Evolutionary conservation across 2,888 invertebrate species (phyloP), one percentile per base, ranked within the genome.

Genomic region (Trypoxylon attenuatum): DNA sequence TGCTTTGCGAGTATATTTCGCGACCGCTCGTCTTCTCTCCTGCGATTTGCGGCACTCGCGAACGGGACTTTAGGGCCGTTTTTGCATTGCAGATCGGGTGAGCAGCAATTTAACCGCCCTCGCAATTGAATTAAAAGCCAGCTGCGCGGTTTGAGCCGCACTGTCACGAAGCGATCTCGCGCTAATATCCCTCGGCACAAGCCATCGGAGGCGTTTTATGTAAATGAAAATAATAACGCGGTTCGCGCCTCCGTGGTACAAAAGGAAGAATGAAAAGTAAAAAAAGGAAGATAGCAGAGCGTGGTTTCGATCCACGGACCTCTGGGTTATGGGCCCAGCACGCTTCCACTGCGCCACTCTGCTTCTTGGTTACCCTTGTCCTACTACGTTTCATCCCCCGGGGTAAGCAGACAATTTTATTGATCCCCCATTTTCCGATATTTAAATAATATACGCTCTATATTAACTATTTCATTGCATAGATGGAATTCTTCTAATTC

Each of bases 241-340:
- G 10, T 3, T 4, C 1, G 0, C 3, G 23, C n/a, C 8, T 18
- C 16, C 6, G 1, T 18, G 8, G 2, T 1, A 5, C 4, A 10
- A 57, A 38, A 61, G 39, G 47, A 57, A 54, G 23, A 33, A 10
- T 3, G 3, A 46, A 39, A 22, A 18, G n/a, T 50, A 0, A 29
- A 53, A 33, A 33, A 22, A 51, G 27, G 25, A 3, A 3, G 27
- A 22, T 92, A 92, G 92, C 92, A 92, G 92, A 92, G 92, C 93
- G 92, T 93, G 92, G 93, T 93, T 93, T 94, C 93, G 92, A 93
- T 93, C 93, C 92, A 94, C 94, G 94, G 94, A 94, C 92, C 94
- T 94, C 94, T 94, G 94, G 94, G 92, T 93, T 93, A 93, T 93
- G 92, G 92, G 92, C 92, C 92, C 92, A 92, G 92, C 92, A 92